Conservation (phyloP, 2,888 invertebrate genomes). For the Sinotaia quadrata region DNA sequence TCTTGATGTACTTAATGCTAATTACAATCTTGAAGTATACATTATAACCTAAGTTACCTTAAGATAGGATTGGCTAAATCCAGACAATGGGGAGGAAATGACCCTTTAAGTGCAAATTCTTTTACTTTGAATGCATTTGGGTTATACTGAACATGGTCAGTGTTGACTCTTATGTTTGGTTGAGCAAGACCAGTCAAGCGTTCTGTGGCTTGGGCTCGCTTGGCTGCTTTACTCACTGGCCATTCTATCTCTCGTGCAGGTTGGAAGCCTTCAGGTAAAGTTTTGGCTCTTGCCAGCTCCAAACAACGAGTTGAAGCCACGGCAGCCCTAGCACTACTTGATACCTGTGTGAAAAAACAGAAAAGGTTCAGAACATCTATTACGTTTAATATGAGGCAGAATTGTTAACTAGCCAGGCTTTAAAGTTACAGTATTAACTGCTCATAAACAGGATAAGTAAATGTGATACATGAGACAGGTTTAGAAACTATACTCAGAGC, state of each 20-base stretch:
- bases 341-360: conserved; percentile 44
- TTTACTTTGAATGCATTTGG: conserved; percentile 67
- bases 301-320: conserved; percentile 54
- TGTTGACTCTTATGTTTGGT: conserved; percentile 63
- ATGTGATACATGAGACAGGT: too few relatives aligned
- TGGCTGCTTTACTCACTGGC: conserved; percentile 58
- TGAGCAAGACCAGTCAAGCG: conserved; percentile 53
- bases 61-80: conserved; percentile 61
- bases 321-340: conserved; percentile 55
- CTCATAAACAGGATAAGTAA: too few relatives aligned
- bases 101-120: conserved; percentile 61
- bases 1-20: too few relatives aligned
- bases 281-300: conserved; percentile 61
- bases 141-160: conserved; percentile 69
- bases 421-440: too few relatives aligned
- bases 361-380: too few relatives aligned
- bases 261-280: conserved; percentile 57
- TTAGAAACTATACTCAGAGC: too few relatives aligned
- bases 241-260: conserved; percentile 57
- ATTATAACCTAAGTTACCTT: conserved; percentile 42
- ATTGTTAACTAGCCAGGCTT: too few relatives aligned
- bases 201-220: conserved; percentile 47
- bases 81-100: conserved; percentile 51
- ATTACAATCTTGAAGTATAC: too few relatives aligned
- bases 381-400: too few relatives aligned